Conservation (phyloP, 2,113 vertebrate species). For the Erythrolamprus reginae region DNA sequence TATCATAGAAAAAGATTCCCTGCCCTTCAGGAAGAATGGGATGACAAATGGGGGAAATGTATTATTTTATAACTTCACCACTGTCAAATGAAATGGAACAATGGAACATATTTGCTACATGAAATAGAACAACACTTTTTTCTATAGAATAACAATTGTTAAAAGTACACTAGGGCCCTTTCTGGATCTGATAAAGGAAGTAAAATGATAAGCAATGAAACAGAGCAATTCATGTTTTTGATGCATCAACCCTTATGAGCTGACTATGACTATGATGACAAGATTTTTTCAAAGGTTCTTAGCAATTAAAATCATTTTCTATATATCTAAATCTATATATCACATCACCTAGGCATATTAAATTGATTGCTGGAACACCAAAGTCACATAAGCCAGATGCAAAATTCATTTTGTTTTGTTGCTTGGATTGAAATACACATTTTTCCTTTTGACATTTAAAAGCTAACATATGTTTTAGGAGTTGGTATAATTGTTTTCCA, state of each 20-base stretch:
- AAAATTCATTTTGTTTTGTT: not conserved
- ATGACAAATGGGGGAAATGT: not conserved
- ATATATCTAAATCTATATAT: not conserved
- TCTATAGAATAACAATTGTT: not conserved
- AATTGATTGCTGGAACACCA: not conserved
- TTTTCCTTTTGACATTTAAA: not conserved
- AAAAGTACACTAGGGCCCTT: not conserved
- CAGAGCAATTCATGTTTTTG: not conserved
- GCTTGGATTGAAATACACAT: not conserved
- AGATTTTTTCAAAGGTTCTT: not conserved
- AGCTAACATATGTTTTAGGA: not conserved
- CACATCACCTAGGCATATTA: not conserved
- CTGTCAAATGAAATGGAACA: constrained; percentile 24
- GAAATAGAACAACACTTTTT: not conserved
- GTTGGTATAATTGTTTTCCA: not conserved
- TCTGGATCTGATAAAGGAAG: constrained; percentile 11
- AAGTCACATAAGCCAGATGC: not conserved
- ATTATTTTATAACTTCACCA: not conserved
- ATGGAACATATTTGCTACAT: not conserved
- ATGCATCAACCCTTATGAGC: not conserved
- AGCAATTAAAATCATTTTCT: not conserved
- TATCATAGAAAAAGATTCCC: not conserved
- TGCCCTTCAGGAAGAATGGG: not conserved
- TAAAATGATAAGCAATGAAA: not conserved
- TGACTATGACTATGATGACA: not conserved